A percentile compares a stretch with the other conserved stretches of the same genome.
Evolutionary conservation across 2,888 invertebrate genomes (phyloP).

Genomic region (Tinea semifulvella): DNA sequence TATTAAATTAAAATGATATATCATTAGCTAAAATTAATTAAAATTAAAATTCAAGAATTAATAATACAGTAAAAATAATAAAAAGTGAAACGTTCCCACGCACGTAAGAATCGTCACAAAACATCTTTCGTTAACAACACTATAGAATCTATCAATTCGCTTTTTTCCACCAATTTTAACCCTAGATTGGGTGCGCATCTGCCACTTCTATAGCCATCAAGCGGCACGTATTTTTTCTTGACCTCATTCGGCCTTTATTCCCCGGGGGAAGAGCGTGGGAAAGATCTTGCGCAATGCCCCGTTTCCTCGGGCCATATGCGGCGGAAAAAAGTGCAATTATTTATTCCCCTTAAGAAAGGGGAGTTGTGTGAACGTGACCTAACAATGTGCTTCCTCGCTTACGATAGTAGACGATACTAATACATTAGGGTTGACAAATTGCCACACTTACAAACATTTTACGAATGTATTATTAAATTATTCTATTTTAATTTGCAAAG

Average conservation of each 20-base stretch:
- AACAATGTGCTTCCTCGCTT: conserved; percentile 67
- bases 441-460: too few species aligned
- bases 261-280: conserved; percentile 63
- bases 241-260: conserved; percentile 58
- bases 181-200: conserved; percentile 54
- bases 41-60: too few species aligned
- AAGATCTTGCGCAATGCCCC: conserved; percentile 58
- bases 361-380: conserved; percentile 67
- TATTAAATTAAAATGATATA: too few species aligned
- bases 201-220: conserved; percentile 56
- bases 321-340: conserved; percentile 68
- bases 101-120: conserved; percentile 7
- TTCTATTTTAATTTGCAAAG: too few species aligned
- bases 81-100: conserved; percentile 11
- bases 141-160: conserved; percentile 36
- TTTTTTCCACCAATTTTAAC: conserved; percentile 51
- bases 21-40: too few species aligned
- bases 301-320: conserved; percentile 66
- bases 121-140: neutral
- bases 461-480: too few species aligned
- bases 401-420: conserved; percentile 30
- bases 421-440: too few species aligned
- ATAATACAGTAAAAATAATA: neutral
- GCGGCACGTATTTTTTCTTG: conserved; percentile 64
- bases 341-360: conserved; percentile 66